Base-by-base conservation (phyloP, 2,888 invertebrate species). In the Drosophila subsilvestris region DNA sequence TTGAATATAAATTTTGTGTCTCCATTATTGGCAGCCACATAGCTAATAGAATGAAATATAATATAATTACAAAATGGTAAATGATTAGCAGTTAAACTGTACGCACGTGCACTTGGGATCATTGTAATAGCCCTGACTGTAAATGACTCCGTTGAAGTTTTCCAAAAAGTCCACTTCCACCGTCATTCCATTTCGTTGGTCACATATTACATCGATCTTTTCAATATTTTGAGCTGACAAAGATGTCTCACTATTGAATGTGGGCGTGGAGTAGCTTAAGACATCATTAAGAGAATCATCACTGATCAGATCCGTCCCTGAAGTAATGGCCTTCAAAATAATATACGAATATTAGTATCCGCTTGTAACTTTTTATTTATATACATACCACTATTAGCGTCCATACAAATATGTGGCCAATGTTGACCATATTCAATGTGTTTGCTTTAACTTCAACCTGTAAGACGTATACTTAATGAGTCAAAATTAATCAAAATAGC, bases 71-170 rank as follows among this genome's bases (percentile, higher is more conserved):
- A 18, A 54, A 42, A 44, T 12, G 9, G 22, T 43, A 14, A 5
- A 32, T 37, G 1, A 10, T 1, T 43, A 14, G 1, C 25, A n/a
- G 22, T 14, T 0, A 14, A 14, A 10, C 32, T 3, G 1, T 18
- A 67, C 79, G 1, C 29, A 79, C 93, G 93, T 90, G 94, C 95
- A 95, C 78, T 94, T 94, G 14, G 94, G 94, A 89, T 95, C 94
- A 74, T 93, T 94, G 85, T 94, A 93, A 78, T 94, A 93, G 14
- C 95, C 95, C 88, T 95, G 95, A 88, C 95, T 95, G 93, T 95
- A 95, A 63, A 95, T 94, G 37, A 95, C 93, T 14, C 95, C 95
- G 79, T 94, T 94, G 80, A 94, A 95, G 0, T 94, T 93, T 68
- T 94, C 93, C 9, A 93, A 92, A 86, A 95, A 95, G 51, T 95